Evolutionary conservation across 2,797 vertebrate genomes (phyloP), one percentile per base, ranked within the genome.

Genomic region (Heliangelus exortis): DNA sequence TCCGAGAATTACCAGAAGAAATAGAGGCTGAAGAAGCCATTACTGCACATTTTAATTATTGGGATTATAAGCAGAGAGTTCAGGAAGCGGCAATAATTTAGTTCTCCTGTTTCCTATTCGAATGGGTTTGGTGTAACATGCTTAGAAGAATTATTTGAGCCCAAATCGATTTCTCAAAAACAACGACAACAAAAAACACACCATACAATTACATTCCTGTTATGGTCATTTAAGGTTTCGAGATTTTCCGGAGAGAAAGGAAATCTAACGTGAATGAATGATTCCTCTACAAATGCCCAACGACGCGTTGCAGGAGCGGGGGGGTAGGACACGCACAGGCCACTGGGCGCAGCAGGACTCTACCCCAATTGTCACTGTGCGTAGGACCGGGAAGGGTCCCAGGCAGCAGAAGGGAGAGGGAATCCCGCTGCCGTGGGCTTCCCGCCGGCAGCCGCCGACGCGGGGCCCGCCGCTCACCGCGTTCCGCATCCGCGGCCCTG

Each of bases 11-110:
- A 90, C 78, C 84, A 92, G 62, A 85, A 91, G 85, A 96, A 96
- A 92, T 62, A 36, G 78, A 92, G 59, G 23, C 92, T 94, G 89
- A 93, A 84, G 83, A 93, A 97, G 92, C 94, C 89, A 96, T 96
- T 96, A 96, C 87, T 79, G 93, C 91, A 63, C 78, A 77, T 97
- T 96, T 97, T 97, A 97, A 97, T 97, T 97, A 95, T 77, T 92
- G 77, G 96, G 80, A 90, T 92, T 92, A 95, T 95, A 94, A 95
- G 87, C 95, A 96, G 94, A 96, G 92, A 90, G 77, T 91, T 96
- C 85, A 97, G 92, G 92, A 97, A 97, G 90, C 84, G 59, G 65
- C 73, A 92, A 80, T 95, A 90, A 94, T 95, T 95, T 87, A 87
- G 65, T 91, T 78, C 65, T 87, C 94, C 91, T 80, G 80, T 89